Conservation (phyloP, 2,797 vertebrate species). For the Diceros bicornis region DNA sequence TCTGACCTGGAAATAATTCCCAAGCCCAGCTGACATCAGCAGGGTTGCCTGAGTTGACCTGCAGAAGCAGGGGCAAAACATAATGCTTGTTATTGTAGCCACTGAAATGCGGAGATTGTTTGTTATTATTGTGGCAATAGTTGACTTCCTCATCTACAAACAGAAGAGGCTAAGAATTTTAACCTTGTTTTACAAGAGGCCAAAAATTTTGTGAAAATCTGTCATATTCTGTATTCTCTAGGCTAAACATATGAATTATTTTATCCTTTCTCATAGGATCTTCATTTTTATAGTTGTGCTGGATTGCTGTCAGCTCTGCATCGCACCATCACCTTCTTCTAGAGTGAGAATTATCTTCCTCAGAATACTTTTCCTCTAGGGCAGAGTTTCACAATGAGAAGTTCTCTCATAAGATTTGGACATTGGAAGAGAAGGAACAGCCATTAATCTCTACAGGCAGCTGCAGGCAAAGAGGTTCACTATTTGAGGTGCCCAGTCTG, state of each 20-base stretch:
- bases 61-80: fast-evolving
- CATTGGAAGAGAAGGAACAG: neutral
- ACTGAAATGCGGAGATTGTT: neutral
- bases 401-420: neutral
- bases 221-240: neutral
- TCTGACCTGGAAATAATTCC: neutral
- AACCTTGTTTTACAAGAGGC: neutral
- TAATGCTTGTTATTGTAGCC: neutral
- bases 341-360: neutral
- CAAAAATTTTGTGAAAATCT: neutral
- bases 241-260: neutral
- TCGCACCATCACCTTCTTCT: neutral
- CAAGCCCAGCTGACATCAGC: neutral
- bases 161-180: constrained; percentile 32
- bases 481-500: neutral
- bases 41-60: neutral
- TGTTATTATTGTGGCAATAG: neutral
- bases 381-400: neutral
- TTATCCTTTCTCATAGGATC: neutral
- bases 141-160: neutral
- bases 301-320: neutral
- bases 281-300: neutral
- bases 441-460: neutral
- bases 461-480: neutral
- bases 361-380: neutral